Evolutionary conservation across 2,888 invertebrate genomes (phyloP).

Genomic region (Bedellia somnulentella): DNA sequence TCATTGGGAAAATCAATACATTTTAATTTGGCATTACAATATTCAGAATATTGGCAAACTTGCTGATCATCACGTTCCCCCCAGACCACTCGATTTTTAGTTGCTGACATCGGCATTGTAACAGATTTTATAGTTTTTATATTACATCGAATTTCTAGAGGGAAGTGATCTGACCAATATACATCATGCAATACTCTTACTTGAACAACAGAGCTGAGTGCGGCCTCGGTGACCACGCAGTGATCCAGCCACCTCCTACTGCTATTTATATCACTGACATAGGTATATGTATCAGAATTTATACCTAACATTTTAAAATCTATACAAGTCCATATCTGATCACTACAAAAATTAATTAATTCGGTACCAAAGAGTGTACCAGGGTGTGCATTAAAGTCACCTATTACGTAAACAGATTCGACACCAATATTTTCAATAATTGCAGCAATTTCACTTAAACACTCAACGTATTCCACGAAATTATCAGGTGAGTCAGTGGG

Average conservation of each 20-base stretch:
- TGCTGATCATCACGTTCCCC: too few relatives aligned
- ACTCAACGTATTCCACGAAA: neutral
- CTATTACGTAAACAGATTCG: neutral
- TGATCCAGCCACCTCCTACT: conserved; percentile 5
- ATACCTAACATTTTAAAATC: conserved; percentile 5
- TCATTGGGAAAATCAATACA: too few relatives aligned
- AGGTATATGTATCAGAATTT: conserved; percentile 3
- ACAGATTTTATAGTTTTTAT: too few relatives aligned
- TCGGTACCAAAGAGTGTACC: conserved; percentile 5
- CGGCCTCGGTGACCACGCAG: conserved; percentile 1
- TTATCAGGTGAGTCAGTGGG: neutral
- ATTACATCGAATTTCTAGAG: conserved; percentile 1
- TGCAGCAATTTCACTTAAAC: conserved; percentile 1
- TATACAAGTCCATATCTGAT: conserved; percentile 5
- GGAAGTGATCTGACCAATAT: conserved; percentile 2
- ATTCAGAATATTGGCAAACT: too few relatives aligned
- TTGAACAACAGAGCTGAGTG: neutral
- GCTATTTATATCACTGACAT: conserved; percentile 1
- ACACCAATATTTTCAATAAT: neutral
- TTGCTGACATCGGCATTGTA: too few relatives aligned
- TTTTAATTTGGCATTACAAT: too few relatives aligned
- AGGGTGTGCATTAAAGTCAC: conserved; percentile 2
- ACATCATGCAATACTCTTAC: neutral
- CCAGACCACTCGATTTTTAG: too few relatives aligned
- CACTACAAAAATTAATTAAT: conserved; percentile 4